A percentile compares a stretch with the other conserved stretches of the same genome.
phyloP scores from a whole-genome alignment of 2,888 invertebrate species.

The Ophion ellenae region DNA sequence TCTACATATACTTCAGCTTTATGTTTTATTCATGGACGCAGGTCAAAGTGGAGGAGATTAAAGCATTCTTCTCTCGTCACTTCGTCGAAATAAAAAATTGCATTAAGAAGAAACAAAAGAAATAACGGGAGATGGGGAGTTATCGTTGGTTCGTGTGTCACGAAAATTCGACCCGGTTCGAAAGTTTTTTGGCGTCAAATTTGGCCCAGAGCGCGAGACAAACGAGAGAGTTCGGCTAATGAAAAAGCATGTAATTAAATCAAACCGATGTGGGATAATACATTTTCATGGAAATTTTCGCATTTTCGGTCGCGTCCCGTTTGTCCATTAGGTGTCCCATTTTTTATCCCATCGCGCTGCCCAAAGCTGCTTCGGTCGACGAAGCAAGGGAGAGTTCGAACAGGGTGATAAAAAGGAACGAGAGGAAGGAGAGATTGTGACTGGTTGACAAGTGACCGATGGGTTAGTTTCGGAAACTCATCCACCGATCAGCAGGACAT shows the following conservation, averaged over 20 bases:
- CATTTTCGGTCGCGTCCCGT: background rate
- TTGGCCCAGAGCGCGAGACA: background rate
- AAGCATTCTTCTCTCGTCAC: slow-evolving; percentile 16
- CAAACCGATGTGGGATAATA: background rate
- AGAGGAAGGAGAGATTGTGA: slow-evolving; percentile 51
- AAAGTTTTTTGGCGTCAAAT: background rate
- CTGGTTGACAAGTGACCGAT: slow-evolving; percentile 59
- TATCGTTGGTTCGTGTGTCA: background rate
- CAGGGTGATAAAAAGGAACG: slow-evolving; percentile 31
- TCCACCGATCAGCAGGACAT: slow-evolving; percentile 19
- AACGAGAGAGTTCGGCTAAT: background rate
- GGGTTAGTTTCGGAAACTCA: slow-evolving; percentile 11
- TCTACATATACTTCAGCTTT: slow-evolving; percentile 4
- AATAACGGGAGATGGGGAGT: background rate
- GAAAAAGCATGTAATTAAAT: slow-evolving; percentile 11
- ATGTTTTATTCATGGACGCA: slow-evolving; percentile 57
- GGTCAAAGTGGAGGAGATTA: slow-evolving; percentile 16
- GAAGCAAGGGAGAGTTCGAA: background rate
- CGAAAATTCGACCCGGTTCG: background rate
- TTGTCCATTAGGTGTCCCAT: background rate
- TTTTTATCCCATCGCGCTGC: background rate
- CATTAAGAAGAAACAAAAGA: background rate
- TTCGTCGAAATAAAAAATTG: background rate
- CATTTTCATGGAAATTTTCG: slow-evolving; percentile 3
- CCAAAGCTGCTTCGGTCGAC: background rate